phyloP scores from a whole-genome alignment of 2,888 invertebrate species.

The Athetis lepigone region DNA sequence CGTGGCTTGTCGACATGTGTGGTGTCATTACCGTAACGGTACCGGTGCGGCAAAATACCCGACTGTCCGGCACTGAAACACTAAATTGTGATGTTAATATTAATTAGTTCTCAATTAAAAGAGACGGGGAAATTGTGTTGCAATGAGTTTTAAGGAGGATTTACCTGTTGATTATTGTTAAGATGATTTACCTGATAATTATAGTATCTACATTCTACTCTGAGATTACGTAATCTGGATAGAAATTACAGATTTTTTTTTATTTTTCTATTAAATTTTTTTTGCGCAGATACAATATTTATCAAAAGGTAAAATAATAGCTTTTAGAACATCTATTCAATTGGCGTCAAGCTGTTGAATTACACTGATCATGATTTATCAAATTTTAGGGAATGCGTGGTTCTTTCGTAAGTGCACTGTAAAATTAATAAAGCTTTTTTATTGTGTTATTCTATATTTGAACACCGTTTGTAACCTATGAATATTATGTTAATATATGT shows the following conservation, averaged over 20 bases:
- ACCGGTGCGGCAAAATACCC: slow-evolving; percentile 72
- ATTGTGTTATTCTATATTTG: background rate
- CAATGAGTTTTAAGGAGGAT: background rate
- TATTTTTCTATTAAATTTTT: too few relatives aligned
- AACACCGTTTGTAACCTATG: background rate
- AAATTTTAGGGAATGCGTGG: too few relatives aligned
- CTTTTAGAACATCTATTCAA: background rate
- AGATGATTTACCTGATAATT: slow-evolving; percentile 15
- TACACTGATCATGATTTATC: too few relatives aligned
- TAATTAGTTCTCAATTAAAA: slow-evolving; percentile 59
- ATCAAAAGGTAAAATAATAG: background rate
- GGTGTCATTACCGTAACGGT: slow-evolving; percentile 81
- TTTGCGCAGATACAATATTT: background rate
- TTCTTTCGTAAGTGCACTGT: too few relatives aligned
- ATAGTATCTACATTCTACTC: too few relatives aligned
- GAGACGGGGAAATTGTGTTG: slow-evolving; percentile 29
- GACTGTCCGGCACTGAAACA: slow-evolving; percentile 59
- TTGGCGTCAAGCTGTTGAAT: background rate
- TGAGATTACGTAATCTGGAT: background rate
- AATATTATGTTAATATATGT: too few relatives aligned
- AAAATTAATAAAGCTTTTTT: too few relatives aligned
- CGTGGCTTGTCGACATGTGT: slow-evolving; percentile 77
- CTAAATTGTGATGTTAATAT: slow-evolving; percentile 70
- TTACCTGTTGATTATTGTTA: slow-evolving; percentile 12
- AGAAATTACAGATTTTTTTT: background rate